phyloP scores from a whole-genome alignment of 1,140 invertebrate species.

The Apis cerana region DNA sequence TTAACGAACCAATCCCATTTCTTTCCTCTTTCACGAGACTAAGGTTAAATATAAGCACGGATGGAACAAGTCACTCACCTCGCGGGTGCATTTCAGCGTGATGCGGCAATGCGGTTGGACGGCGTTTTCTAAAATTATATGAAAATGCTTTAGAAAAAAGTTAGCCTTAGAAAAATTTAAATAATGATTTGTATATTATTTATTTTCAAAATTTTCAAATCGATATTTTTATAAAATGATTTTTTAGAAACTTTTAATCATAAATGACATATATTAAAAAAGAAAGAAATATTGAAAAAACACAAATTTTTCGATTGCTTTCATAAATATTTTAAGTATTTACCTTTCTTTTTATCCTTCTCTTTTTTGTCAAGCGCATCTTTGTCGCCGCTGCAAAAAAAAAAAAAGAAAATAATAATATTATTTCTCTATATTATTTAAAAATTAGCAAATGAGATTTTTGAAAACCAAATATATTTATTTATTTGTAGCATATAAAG shows the following conservation, averaged over 20 bases:
- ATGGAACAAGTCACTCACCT: slow-evolving; percentile 84
- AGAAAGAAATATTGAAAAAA: neutral
- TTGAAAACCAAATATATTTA: neutral
- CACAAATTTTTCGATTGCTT: neutral
- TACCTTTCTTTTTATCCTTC: slow-evolving; percentile 79
- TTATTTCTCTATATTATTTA: neutral
- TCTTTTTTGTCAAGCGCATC: slow-evolving; percentile 79
- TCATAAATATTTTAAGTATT: neutral
- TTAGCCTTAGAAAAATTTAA: slow-evolving; percentile 11
- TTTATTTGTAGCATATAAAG: neutral
- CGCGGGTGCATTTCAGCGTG: slow-evolving; percentile 93
- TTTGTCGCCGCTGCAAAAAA: slow-evolving; percentile 75
- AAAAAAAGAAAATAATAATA: slow-evolving; percentile 32
- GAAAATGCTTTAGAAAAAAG: neutral
- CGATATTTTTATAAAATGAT: no score
- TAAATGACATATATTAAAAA: neutral
- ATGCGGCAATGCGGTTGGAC: slow-evolving; percentile 95
- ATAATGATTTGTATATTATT: neutral
- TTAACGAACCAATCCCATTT: slow-evolving; percentile 54
- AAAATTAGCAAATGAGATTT: neutral
- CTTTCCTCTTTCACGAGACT: slow-evolving; percentile 53
- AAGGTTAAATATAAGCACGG: slow-evolving; percentile 70
- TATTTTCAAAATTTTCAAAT: neutral
- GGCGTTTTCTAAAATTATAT: slow-evolving; percentile 79
- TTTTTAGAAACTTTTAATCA: neutral